Evolutionary conservation across 2,888 invertebrate genomes (phyloP), one percentile per base, ranked within the genome.

Genomic region (Sinotaia quadrata): DNA sequence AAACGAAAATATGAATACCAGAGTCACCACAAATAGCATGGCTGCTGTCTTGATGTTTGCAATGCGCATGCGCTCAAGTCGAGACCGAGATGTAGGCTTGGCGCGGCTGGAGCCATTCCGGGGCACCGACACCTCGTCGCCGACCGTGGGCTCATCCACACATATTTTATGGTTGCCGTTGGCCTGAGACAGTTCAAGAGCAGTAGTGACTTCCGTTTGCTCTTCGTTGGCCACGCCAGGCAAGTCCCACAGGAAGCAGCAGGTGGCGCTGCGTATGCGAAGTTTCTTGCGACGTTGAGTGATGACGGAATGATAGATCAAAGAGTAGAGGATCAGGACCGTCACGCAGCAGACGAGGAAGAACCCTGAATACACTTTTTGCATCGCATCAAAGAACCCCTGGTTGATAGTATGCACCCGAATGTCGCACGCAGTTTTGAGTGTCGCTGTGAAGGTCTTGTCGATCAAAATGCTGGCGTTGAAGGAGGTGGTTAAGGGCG

Each of bases 1-100:
- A 73, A 87, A 88, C 34, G 87, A 85, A 33, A 87, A 72, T 37
- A 87, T 81, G 69, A 86, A 87, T 31, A 87, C 85, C 8, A 87
- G 75, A 33, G 85, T 85, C 10, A 88, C 87, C 18, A 87, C 84
- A 72, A 87, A 88, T 67, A 88, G 73, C 84, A 87, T 87, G 47
- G 83, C 78, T 33, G 88, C 88, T 31, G 87, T 87, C 68, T 86
- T 86, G 37, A 88, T 79, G 76, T 87, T 88, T n/a, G 83, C 83
- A 44, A 81, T 78, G 15, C 83, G 70, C 71, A 75, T 71, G 24
- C 72, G 63, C 47, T 75, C 75, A 27, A 74, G 70, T 69, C n/a
- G 84, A 78, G 69, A 67, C 21, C 72, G 68, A 27, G 68, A 68
- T 15, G 69, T 34, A 4, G 69, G 68, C 41, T 62, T 56, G 4